These are phyloP conservation scores for Dicrurus megarhynchus DNA, from an alignment of 2,113 vertebrate species.

Conservation along the genomic window DNA sequence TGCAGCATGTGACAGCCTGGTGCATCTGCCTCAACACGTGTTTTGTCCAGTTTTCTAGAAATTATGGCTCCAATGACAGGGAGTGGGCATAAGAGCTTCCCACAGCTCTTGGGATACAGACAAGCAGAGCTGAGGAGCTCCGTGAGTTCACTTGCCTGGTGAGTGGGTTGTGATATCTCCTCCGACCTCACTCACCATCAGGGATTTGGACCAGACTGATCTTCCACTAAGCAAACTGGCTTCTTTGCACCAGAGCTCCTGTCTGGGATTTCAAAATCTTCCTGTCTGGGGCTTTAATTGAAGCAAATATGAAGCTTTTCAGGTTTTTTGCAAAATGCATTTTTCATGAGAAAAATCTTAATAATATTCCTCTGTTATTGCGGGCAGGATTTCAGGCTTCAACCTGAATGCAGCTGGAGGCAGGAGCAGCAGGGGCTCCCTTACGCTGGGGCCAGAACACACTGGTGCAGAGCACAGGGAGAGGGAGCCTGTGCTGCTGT, in stretches of 20 bases:
- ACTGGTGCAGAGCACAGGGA: neutral
- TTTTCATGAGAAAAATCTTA: neutral
- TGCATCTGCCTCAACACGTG: neutral
- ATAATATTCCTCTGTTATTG: neutral
- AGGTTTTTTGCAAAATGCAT: neutral
- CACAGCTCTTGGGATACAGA: neutral
- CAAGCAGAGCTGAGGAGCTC: neutral
- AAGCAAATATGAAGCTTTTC: neutral
- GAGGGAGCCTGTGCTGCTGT: neutral
- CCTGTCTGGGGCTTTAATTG: neutral
- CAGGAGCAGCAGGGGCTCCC: neutral
- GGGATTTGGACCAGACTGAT: neutral
- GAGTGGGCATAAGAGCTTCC: neutral
- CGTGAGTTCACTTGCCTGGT: neutral
- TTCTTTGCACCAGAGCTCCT: neutral
- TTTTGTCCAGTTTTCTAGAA: neutral
- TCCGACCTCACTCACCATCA: rapidly evolving
- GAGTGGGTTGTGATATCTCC: neutral
- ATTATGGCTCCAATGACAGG: neutral
- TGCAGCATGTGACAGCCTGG: neutral
- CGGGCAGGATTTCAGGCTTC: neutral
- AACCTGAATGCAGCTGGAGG: neutral
- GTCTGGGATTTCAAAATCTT: neutral
- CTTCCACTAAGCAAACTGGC: neutral
- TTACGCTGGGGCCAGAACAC: neutral